Conservation (phyloP, 2,113 vertebrate genomes). For the Anseranas semipalmata region DNA sequence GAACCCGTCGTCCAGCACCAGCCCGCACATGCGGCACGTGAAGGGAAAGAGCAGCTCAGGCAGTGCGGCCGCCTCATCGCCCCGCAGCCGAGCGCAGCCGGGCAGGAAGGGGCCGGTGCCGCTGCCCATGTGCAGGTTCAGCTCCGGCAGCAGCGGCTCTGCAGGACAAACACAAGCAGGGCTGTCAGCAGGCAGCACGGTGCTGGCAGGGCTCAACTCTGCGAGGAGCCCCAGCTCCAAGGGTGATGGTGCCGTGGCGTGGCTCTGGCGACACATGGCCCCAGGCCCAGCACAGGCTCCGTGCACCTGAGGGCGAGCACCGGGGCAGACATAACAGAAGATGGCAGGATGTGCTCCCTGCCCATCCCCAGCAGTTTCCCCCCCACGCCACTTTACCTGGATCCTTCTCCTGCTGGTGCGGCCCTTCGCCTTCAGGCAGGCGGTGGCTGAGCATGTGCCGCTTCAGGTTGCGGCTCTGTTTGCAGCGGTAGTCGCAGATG, state of each 20-base stretch:
- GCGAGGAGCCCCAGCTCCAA: accelerated
- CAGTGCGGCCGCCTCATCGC: slow-evolving; percentile 70
- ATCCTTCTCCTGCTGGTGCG: slow-evolving; percentile 6
- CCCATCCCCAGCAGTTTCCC: not conserved
- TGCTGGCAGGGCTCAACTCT: accelerated
- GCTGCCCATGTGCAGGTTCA: slow-evolving; percentile 68
- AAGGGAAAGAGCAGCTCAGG: slow-evolving; percentile 90
- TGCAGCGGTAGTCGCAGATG: slow-evolving; percentile 74
- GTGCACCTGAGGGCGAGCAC: not conserved
- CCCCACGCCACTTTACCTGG: not conserved
- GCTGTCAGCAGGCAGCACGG: not conserved
- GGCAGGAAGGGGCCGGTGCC: slow-evolving; percentile 75
- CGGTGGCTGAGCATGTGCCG: slow-evolving; percentile 72
- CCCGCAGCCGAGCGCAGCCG: slow-evolving; percentile 75
- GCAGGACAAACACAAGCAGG: not conserved
- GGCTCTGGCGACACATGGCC: accelerated
- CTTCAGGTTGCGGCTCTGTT: slow-evolving; percentile 74
- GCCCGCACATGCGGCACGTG: slow-evolving; percentile 90
- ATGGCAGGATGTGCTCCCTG: accelerated
- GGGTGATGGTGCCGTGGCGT: accelerated
- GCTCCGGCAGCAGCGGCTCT: slow-evolving; percentile 74
- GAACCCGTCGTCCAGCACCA: slow-evolving; percentile 85
- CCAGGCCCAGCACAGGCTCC: accelerated
- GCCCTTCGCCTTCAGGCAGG: slow-evolving; percentile 60
- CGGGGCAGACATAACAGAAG: not conserved